A percentile compares a stretch with the other conserved stretches of the same genome.
Conservation (phyloP, 37 sponge, comb jelly and placozoan genomes). For the Ianthella basta region DNA sequence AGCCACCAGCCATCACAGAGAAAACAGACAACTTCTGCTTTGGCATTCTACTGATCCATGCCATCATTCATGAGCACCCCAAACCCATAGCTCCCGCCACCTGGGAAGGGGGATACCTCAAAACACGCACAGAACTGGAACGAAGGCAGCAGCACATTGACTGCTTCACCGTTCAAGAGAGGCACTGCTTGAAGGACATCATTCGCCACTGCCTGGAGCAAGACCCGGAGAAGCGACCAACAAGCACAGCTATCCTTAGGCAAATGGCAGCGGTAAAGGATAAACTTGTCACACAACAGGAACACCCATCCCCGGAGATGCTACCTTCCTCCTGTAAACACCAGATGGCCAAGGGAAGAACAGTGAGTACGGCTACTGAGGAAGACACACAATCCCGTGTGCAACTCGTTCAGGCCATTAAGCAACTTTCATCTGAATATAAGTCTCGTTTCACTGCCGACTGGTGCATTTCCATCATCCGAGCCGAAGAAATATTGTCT, state of each 20-base stretch:
- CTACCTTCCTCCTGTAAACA: too few species aligned
- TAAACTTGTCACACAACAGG: background rate
- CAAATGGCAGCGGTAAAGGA: background rate
- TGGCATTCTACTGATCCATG: slow-evolving; percentile 52
- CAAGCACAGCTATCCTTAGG: background rate
- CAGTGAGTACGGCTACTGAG: too few species aligned
- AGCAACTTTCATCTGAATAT: too few species aligned
- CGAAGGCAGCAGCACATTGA: background rate
- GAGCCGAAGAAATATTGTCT: too few species aligned
- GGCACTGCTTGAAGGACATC: slow-evolving; percentile 5
- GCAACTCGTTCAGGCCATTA: too few species aligned
- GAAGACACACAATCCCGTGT: too few species aligned
- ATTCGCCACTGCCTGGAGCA: slow-evolving; percentile 1
- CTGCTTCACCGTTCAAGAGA: background rate
- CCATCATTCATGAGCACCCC: slow-evolving; percentile 1
- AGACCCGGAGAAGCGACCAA: background rate
- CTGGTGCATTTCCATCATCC: too few species aligned
- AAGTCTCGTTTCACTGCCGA: too few species aligned
- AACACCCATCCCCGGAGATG: too few species aligned
- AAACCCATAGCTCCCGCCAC: background rate
- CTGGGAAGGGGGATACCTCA: background rate
- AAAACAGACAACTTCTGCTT: slow-evolving; percentile 49
- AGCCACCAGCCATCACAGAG: background rate
- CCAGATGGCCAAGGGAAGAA: too few species aligned
- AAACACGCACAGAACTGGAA: background rate